Evolutionary conservation across 2,113 vertebrate species (phyloP).

Genomic region (Hippolais icterina): DNA sequence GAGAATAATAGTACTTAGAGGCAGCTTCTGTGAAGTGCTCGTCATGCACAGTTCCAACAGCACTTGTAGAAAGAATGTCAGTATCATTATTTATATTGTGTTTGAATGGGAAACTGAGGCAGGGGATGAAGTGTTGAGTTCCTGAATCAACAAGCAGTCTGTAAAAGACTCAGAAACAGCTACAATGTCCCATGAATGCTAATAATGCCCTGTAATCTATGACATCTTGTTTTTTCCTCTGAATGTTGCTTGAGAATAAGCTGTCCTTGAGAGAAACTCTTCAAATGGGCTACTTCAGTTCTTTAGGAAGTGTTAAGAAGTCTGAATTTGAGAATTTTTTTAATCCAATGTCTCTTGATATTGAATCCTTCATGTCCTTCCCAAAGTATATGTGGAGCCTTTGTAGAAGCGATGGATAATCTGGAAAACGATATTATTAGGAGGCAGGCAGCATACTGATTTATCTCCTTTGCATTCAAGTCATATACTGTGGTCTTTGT

Average conservation of each 20-base stretch:
- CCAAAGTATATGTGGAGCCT: background rate
- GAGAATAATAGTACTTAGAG: background rate
- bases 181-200: background rate
- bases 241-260: background rate
- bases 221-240: background rate
- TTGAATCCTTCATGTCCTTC: background rate
- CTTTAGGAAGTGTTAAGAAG: background rate
- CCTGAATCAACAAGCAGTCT: background rate
- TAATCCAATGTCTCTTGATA: background rate
- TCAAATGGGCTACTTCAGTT: background rate
- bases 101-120: constrained; percentile 5
- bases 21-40: background rate
- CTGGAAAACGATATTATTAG: background rate
- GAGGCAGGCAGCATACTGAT: background rate
- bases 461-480: constrained; percentile 22
- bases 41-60: background rate
- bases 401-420: background rate
- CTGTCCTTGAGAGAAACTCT: background rate
- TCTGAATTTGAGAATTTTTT: background rate
- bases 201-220: background rate
- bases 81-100: background rate
- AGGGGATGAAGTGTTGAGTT: background rate
- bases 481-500: background rate
- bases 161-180: background rate
- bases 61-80: background rate